A percentile compares a stretch with the other conserved stretches of the same genome.
Evolutionary conservation across 2,113 vertebrate genomes (phyloP).

Genomic region (Microcebus griseorufus): DNA sequence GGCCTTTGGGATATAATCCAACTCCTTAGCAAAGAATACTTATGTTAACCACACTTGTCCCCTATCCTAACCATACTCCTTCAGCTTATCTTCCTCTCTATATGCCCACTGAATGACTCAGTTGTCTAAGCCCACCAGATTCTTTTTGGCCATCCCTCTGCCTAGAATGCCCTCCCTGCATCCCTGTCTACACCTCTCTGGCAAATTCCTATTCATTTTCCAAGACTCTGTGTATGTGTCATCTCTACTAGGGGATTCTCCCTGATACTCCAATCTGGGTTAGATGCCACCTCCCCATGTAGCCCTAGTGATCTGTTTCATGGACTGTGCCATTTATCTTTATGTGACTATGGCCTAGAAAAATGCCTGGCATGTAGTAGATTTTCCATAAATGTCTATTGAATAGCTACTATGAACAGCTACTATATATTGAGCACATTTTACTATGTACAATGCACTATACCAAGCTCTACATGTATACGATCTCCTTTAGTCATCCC

Average conservation of each 20-base stretch:
- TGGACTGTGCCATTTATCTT: not conserved
- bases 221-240: not conserved
- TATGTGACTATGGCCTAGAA: not conserved
- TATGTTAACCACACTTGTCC: not conserved
- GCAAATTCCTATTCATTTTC: not conserved
- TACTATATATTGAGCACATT: not conserved
- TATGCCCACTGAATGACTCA: not conserved
- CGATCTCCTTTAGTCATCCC: not conserved
- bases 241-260: not conserved
- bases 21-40: not conserved
- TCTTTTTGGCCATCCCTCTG: not conserved
- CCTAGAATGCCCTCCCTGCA: not conserved
- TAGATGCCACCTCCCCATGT: not conserved
- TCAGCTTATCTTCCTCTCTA: not conserved
- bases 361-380: not conserved
- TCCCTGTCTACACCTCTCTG: not conserved
- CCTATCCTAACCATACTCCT: not conserved
- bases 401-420: not conserved
- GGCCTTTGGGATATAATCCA: not conserved
- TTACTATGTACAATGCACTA: not conserved
- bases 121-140: not conserved
- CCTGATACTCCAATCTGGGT: not conserved
- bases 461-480: not conserved
- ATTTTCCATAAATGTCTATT: not conserved
- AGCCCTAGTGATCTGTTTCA: not conserved